Base-by-base conservation (phyloP, 1,140 invertebrate genomes). In the Mactra quadrangularis region DNA sequence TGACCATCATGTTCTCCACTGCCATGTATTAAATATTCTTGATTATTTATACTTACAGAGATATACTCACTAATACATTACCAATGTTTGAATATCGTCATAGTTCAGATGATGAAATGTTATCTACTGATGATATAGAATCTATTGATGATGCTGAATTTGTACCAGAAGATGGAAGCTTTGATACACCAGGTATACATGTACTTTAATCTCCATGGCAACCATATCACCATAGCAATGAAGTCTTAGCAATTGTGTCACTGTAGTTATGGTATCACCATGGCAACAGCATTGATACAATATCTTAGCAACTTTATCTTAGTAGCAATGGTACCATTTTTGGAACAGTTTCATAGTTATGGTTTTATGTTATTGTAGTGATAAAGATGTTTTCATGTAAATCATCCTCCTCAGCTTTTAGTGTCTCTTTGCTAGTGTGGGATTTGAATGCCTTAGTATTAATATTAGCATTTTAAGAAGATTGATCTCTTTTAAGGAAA, bases 81-180 rank as follows among this genome's bases (percentile, higher is more conserved):
- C 96, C 97, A 0, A 95, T 96, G 82, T 93, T 97, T 60, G 95
- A 95, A 6, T 87, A 83, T 29, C 86, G 88, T 4, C 94, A 96
- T 81, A 96, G 96, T 64, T 97, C 96, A 4, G 97, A 97, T 93
- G 96, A 97, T 90, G 97, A 97, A 90, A 92, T 96, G 85, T 94
- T 97, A 19, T 93, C 90, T 55, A 84, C 77, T 2, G 87, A 90
- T 27, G 93, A 94, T 68, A 96, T 95, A 0, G 94, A 95, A 35
- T 82, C 86, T 13, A 45, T 85, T 6, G 88, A 91, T 76, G 87
- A 88, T 52, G 47, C 64, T n/a, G 85, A 87, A 47, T 72, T 87
- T 53, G 45, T 27, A 25, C 19, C 15, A 9, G 52, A 68, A 33
- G 59, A 78, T 19, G 31, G 60, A 41, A 45, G 17, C 25, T 76